Percentiles rank a stretch among this genome's conserved stretches.
Conservation (phyloP, 2,797 vertebrate species). For the Sebastes dallii region DNA sequence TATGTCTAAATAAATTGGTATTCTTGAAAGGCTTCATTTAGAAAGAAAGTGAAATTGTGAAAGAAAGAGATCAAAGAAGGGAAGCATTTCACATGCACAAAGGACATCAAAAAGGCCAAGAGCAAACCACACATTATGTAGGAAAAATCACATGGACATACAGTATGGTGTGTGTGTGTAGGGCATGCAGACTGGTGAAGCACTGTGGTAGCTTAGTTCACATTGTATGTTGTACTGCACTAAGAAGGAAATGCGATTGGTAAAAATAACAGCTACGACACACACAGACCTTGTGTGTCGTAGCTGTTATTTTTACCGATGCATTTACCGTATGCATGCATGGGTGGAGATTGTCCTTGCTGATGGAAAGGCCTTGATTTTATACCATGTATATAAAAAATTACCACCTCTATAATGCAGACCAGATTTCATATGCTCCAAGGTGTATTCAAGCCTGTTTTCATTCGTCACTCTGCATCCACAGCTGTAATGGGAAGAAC, state of each 20-base stretch:
- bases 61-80: neutral
- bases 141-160: too few relatives aligned
- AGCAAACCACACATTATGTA: too few relatives aligned
- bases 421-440: neutral
- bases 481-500: constrained; percentile 61
- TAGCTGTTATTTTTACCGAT: too few relatives aligned
- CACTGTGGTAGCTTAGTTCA: too few relatives aligned
- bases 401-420: neutral
- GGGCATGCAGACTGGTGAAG: too few relatives aligned
- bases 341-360: neutral
- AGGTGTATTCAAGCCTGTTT: neutral
- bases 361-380: neutral
- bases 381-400: neutral
- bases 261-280: too few relatives aligned
- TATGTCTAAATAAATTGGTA: neutral
- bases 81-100: neutral
- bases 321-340: too few relatives aligned
- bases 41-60: neutral
- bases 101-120: too few relatives aligned
- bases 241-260: too few relatives aligned
- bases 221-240: too few relatives aligned
- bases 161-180: too few relatives aligned
- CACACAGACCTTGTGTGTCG: too few relatives aligned
- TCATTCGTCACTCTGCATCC: neutral
- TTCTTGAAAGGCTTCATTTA: neutral